Evolutionary conservation across 30 jellyfish, hydroid and myxozoan species (phyloP).

Genomic region (Sanderia malayensis): DNA sequence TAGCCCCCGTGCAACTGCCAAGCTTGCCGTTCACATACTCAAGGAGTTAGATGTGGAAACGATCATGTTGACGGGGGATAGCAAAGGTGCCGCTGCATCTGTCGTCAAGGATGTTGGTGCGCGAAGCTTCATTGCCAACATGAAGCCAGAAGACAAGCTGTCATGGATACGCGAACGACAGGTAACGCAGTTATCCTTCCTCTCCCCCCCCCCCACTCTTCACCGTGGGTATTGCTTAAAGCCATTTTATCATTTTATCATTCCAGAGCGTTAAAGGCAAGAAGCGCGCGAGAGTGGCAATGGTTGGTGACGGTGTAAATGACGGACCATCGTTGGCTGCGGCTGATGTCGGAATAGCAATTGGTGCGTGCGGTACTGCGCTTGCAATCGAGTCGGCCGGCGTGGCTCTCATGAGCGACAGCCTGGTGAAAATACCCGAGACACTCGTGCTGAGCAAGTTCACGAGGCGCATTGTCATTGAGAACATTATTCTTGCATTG

Average conservation of each 20-base stretch:
- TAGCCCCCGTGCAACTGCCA: constrained; percentile 75
- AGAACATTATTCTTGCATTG: constrained; percentile 61
- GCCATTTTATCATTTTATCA: too few species aligned
- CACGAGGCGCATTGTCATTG: constrained; percentile 63
- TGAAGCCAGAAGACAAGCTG: constrained; percentile 84
- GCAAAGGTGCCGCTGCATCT: constrained; percentile 89
- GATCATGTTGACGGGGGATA: constrained; percentile 86
- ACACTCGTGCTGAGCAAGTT: constrained; percentile 50
- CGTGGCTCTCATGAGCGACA: constrained; percentile 85
- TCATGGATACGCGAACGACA: constrained; percentile 68
- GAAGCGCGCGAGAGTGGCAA: constrained; percentile 59
- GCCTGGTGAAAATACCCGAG: constrained; percentile 62
- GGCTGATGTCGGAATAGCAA: constrained; percentile 97
- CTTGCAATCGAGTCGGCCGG: constrained; percentile 94
- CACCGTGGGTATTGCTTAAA: too few species aligned
- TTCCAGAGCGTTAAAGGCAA: constrained; percentile 19
- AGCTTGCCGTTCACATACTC: constrained; percentile 41
- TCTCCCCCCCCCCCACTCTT: too few species aligned
- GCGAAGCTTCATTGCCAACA: constrained; percentile 37
- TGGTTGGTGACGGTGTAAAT: constrained; percentile 96
- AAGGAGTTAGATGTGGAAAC: constrained; percentile 24
- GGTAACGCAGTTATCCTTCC: too few species aligned
- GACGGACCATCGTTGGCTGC: constrained; percentile 95
- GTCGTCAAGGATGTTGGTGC: constrained; percentile 58
- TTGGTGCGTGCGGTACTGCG: constrained; percentile 90